These are phyloP conservation scores for Antigone vipio DNA, from an alignment of 2,113 vertebrate species.

Conservation along the genomic window DNA sequence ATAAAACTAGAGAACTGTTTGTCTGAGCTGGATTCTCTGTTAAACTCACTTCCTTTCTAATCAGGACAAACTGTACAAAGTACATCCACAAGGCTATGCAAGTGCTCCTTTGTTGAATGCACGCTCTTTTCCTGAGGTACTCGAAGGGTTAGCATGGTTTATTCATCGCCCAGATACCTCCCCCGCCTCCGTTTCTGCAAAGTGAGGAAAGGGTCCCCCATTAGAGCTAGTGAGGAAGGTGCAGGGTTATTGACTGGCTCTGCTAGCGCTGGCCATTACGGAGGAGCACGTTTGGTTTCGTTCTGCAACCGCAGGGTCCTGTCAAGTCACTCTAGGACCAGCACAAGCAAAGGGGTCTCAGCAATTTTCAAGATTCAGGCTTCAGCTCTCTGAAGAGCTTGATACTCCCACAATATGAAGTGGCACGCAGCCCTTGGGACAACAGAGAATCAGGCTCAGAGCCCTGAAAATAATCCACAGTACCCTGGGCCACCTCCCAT, in stretches of 20 bases:
- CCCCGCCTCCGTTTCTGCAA: background rate
- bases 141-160: background rate
- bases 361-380: background rate
- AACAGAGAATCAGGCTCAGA: background rate
- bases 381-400: background rate
- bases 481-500: background rate
- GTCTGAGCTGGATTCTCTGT: constrained; percentile 13
- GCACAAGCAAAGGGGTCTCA: background rate
- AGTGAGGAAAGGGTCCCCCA: background rate
- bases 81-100: constrained; percentile 12
- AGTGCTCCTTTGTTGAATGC: background rate
- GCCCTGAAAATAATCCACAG: background rate
- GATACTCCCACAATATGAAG: background rate
- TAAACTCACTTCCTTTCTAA: constrained; percentile 44
- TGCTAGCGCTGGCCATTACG: background rate
- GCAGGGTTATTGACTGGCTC: background rate
- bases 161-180: background rate
- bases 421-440: background rate
- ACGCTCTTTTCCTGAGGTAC: background rate
- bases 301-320: background rate
- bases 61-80: constrained; percentile 23
- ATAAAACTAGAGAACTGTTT: constrained; percentile 13
- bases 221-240: background rate
- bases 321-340: background rate
- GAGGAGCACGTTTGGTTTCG: background rate